Evolutionary conservation across 2,113 vertebrate genomes (phyloP).

Genomic region (Oncorhynchus clarkii): DNA sequence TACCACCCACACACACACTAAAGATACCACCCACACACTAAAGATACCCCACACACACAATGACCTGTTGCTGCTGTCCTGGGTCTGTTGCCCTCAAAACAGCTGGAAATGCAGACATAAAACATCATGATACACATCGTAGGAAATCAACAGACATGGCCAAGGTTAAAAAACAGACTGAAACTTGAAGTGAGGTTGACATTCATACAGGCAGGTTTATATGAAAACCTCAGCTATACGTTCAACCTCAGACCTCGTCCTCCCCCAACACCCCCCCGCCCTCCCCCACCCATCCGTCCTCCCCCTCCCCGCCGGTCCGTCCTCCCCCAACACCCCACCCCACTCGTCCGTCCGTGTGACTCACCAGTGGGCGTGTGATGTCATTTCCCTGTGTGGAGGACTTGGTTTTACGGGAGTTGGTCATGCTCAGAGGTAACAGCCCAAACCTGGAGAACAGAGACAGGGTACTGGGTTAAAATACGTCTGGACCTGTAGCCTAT

Average conservation of each 20-base stretch:
- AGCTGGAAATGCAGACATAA: constrained; percentile 46
- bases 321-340: too few species aligned
- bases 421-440: constrained; percentile 90
- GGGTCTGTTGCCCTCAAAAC: constrained; percentile 44
- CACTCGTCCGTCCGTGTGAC: constrained; percentile 38
- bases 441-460: constrained; percentile 79
- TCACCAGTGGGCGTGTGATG: constrained; percentile 74
- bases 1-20: too few species aligned
- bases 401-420: constrained; percentile 76
- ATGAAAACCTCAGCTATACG: neutral
- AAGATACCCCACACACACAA: neutral
- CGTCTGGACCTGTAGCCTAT: too few species aligned
- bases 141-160: neutral
- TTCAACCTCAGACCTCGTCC: neutral
- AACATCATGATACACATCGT: constrained; percentile 12
- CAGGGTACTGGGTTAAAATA: neutral
- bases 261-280: neutral
- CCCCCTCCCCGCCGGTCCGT: too few species aligned
- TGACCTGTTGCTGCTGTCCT: constrained; percentile 38
- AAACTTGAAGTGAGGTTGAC: neutral
- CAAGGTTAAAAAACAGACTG: neutral
- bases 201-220: neutral
- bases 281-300: too few species aligned
- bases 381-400: constrained; percentile 63
- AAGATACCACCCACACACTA: neutral